Evolutionary conservation across 2,888 invertebrate genomes (phyloP).

Genomic region (Pachycephus smyrnensis): DNA sequence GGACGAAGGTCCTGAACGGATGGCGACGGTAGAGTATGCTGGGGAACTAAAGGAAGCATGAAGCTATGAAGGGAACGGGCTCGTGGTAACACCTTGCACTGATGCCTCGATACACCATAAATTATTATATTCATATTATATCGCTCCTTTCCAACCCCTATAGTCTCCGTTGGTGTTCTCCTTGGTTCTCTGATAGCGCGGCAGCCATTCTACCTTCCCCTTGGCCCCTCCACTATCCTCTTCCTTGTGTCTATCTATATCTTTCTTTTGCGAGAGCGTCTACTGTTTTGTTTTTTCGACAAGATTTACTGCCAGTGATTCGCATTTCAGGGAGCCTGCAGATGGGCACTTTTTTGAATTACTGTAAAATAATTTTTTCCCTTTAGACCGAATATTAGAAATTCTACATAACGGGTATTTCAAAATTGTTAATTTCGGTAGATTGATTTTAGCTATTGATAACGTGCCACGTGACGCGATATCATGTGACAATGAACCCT

Average conservation of each 20-base stretch:
- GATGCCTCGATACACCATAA: conserved; percentile 58
- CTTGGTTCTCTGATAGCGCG: conserved; percentile 2
- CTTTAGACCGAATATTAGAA: background rate
- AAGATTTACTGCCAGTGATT: conserved; percentile 49
- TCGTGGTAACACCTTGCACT: conserved; percentile 55
- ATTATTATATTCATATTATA: conserved; percentile 56
- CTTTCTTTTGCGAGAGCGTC: conserved; percentile 15
- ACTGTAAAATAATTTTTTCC: background rate
- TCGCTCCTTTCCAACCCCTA: conserved; percentile 17
- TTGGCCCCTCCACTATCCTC: conserved; percentile 11
- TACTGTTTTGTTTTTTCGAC: conserved; percentile 44
- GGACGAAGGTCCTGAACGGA: conserved; percentile 9
- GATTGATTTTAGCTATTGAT: background rate
- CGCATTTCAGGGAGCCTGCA: background rate
- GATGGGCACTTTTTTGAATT: background rate
- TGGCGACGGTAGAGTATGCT: conserved; percentile 17
- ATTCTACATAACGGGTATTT: background rate
- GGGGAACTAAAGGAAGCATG: conserved; percentile 12
- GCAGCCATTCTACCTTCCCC: background rate
- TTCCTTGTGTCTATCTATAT: conserved; percentile 12
- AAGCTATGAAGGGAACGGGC: conserved; percentile 26
- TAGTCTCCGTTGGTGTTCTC: conserved; percentile 18
- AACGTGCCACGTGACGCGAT: background rate
- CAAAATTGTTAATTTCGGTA: background rate
- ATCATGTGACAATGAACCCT: background rate